Evolutionary conservation across 2,888 invertebrate genomes (phyloP), one percentile per base, ranked within the genome.

Genomic region (Crocallis elinguaria): DNA sequence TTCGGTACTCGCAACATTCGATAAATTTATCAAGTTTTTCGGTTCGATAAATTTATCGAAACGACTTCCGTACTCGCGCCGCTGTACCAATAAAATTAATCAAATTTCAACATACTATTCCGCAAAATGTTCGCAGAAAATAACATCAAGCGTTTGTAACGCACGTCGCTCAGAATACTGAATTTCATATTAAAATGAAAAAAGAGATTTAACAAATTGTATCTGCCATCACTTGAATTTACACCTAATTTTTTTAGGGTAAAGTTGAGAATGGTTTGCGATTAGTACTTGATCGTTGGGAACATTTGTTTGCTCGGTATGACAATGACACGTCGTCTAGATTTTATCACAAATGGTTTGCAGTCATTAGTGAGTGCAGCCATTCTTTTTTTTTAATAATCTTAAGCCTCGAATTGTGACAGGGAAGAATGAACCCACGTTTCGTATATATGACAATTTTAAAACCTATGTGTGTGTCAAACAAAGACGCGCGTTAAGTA

Each of bases 291-390:
- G 42, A 44, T 58, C 53, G 50, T 43, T 49, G 62, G 27, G 52
- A 62, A 62, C 65, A 70, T 77, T 69, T 77, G 75, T 77, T 73
- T 71, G 70, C 59, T 48, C 51, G 57, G 77, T 63, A 65, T 73
- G 83, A 83, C 79, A 79, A 82, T 79, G 78, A 81, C 64, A 76
- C 79, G 82, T 81, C 73, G 76, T 66, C 68, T 69, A 76, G 79
- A 79, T 81, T 82, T 77, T 77, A 82, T 79, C 76, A 67, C 73
- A 60, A 72, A 75, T 71, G 69, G 68, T 77, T 76, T 71, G 71
- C 69, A 74, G 78, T 79, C 80, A 82, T 84, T 84, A 83, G 76
- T 71, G 72, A 66, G 60, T 57, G 65, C 57, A 60, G 21, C 48
- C 43, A 53, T 56, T 60, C 42, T 21, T 38, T 45, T 29, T n/a